Evolutionary conservation across 2,113 vertebrate species (phyloP).

Genomic region (Hippopotamus amphibius): DNA sequence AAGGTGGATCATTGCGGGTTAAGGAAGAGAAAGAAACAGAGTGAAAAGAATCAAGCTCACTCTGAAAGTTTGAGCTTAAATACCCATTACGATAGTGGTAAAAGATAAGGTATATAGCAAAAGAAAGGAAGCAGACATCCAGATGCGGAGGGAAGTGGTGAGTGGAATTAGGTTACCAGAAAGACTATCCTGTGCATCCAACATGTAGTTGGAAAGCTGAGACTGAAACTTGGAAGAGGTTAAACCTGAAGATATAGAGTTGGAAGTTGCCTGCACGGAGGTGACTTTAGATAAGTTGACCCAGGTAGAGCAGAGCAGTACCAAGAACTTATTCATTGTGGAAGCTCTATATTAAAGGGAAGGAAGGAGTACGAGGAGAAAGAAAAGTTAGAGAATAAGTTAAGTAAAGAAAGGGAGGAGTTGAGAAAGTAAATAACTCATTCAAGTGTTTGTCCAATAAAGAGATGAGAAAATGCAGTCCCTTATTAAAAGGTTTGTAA

Average conservation of each 20-base stretch:
- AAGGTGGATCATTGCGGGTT: not conserved
- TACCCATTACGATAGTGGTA: not conserved
- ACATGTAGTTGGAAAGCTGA: not conserved
- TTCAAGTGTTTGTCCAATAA: not conserved
- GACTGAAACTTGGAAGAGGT: not conserved
- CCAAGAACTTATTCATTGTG: not conserved
- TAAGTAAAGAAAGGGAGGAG: not conserved
- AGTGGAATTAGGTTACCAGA: not conserved
- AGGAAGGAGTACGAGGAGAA: not conserved
- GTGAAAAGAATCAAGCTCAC: not conserved
- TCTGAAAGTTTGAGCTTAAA: not conserved
- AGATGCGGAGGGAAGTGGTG: too few relatives aligned
- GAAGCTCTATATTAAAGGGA: not conserved
- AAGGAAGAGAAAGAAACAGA: not conserved
- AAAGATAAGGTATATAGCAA: not conserved
- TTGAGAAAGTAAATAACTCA: not conserved
- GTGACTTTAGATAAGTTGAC: not conserved
- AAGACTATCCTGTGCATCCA: not conserved
- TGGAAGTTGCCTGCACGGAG: not conserved
- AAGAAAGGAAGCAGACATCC: not conserved
- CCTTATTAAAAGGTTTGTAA: not conserved
- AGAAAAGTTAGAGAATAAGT: not conserved
- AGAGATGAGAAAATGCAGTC: not conserved
- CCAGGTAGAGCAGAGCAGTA: not conserved
- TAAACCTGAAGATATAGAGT: not conserved